Conservation (phyloP, 2,113 vertebrate genomes). For the Formicarius rufipectus region DNA sequence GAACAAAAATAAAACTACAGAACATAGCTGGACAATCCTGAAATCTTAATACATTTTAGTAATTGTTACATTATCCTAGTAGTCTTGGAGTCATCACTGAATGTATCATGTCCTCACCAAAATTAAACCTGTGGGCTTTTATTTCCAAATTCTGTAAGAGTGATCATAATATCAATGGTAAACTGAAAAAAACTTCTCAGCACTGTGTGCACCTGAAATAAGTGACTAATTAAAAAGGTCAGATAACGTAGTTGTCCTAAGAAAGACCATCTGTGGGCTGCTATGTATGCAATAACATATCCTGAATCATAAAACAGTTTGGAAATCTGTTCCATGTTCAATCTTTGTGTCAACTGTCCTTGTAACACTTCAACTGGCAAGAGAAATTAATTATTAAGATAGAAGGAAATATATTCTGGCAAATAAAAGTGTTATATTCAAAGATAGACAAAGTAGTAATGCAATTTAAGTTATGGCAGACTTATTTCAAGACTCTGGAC, state of each 20-base stretch:
- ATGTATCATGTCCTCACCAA: neutral
- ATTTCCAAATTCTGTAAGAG: neutral
- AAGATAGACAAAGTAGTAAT: neutral
- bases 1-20: neutral
- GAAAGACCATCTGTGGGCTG: neutral
- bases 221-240: neutral
- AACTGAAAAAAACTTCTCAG: neutral
- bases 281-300: neutral
- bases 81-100: neutral
- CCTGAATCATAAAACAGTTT: neutral
- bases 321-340: neutral
- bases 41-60: neutral
- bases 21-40: neutral
- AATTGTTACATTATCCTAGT: neutral
- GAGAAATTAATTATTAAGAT: neutral
- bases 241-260: neutral
- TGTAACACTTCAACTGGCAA: neutral
- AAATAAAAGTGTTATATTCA: neutral
- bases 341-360: neutral
- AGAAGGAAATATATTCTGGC: neutral
- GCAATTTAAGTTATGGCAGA: neutral
- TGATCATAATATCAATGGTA: neutral
- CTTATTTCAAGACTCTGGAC: neutral
- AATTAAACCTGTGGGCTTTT: neutral
- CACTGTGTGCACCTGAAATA: neutral